phyloP scores from a whole-genome alignment of 2,797 vertebrate species.

The Rachycentron canadum region DNA sequence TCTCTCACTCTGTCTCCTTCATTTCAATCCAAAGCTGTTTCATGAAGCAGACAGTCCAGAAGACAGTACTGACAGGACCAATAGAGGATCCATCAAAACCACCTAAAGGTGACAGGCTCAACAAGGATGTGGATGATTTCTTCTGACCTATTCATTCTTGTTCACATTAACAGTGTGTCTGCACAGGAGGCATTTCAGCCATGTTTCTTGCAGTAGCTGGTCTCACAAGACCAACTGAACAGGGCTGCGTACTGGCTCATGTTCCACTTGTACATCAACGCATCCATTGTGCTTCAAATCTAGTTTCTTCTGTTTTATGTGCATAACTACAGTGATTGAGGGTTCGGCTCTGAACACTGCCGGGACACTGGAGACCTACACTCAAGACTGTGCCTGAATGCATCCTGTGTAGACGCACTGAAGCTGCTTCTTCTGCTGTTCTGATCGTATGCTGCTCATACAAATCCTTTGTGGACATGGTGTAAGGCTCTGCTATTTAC shows the following conservation, averaged over 20 bases:
- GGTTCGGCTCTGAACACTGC: background rate
- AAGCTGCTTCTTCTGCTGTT: background rate
- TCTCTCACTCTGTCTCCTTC: slow-evolving; percentile 44
- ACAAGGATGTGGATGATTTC: slow-evolving; percentile 37
- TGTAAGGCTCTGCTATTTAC: background rate
- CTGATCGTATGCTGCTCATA: background rate
- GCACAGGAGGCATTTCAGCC: background rate
- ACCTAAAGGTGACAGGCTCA: slow-evolving; percentile 55
- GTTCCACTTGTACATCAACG: background rate
- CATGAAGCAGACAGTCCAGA: slow-evolving; percentile 49
- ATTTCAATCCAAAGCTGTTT: slow-evolving; percentile 54
- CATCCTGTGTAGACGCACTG: background rate
- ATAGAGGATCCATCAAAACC: slow-evolving; percentile 50
- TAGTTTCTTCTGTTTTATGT: background rate
- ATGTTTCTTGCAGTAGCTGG: background rate
- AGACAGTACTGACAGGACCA: slow-evolving; percentile 54
- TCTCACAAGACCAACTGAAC: slow-evolving; percentile 5
- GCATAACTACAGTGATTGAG: background rate
- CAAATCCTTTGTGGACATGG: background rate
- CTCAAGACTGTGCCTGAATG: background rate
- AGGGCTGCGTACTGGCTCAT: background rate
- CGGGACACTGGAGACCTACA: background rate
- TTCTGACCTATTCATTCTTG: slow-evolving; percentile 47
- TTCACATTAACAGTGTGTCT: slow-evolving; percentile 7
- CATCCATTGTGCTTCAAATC: background rate